Conservation (phyloP, 2,797 vertebrate species). For the Alcedo atthis region DNA sequence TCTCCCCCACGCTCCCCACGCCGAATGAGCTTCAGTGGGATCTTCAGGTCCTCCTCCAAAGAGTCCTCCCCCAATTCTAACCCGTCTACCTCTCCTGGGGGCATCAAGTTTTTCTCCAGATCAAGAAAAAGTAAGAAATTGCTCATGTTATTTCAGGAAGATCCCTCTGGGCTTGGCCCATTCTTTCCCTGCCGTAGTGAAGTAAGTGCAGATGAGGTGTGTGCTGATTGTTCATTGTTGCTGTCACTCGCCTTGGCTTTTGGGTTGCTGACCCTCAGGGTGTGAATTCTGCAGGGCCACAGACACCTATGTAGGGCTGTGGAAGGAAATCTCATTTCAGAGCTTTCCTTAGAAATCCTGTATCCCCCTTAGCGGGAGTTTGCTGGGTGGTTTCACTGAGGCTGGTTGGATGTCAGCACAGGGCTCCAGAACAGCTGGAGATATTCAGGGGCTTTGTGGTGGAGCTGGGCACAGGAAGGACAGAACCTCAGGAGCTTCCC, state of each 20-base stretch:
- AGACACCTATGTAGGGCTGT: background rate
- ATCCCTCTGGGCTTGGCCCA: slow-evolving; percentile 67
- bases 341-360: background rate
- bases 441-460: background rate
- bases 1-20: slow-evolving; percentile 93
- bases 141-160: slow-evolving; percentile 70
- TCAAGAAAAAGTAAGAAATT: slow-evolving; percentile 91
- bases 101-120: slow-evolving; percentile 95
- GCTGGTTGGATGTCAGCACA: accelerated
- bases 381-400: background rate
- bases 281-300: background rate
- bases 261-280: background rate
- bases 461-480: background rate
- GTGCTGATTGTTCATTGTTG: slow-evolving; percentile 6
- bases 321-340: background rate
- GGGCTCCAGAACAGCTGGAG: background rate
- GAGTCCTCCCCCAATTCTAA: slow-evolving; percentile 85
- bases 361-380: accelerated
- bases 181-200: slow-evolving; percentile 61
- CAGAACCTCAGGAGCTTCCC: accelerated
- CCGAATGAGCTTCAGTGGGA: slow-evolving; percentile 95
- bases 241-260: background rate
- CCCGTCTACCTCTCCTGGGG: slow-evolving; percentile 84
- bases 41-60: slow-evolving; percentile 93
- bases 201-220: slow-evolving; percentile 60